Base-by-base conservation (phyloP, 2,797 vertebrate genomes). In the Selene dorsalis region DNA sequence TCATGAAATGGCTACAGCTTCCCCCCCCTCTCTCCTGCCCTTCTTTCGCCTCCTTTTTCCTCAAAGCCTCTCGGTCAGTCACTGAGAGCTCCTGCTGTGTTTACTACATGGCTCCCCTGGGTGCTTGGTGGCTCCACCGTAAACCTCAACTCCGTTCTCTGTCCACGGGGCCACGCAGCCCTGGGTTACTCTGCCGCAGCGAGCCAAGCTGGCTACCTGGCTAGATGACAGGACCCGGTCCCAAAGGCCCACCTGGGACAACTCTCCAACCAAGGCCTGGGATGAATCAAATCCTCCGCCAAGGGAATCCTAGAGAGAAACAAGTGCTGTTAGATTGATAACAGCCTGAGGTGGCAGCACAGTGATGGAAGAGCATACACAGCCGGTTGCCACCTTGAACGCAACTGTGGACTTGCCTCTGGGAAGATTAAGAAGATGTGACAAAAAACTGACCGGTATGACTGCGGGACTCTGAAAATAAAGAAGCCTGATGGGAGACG, bases 281-380 rank as follows among this genome's bases (percentile, higher is more conserved):
- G 97, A 96, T 32, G 97, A 97, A 26, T 99, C 98, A 47, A 99
- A 99, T 18, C 96, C 95, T n/a, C 97, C 97, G 0, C 96, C 96
- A 30, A 96, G 72, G 0, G 95, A 94, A 86, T 97, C 96, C 98
- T 99, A 58, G 41, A 76, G 69, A 68, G 28, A 62, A 35, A 69
- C 22, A 38, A 26, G 4, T 0, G 2, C 4, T 10, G 28, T 84
- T 17, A 74, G 59, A 45, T 47, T 22, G 35, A 20, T 50, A 16
- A 48, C 4, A 10, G 26, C 17, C n/a, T 9, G 18, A 53, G 13
- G 12, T 45, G 7, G 13, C 30, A 59, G 5, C 6, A 6, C 0
- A 12, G n/a, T 20, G 58, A 35, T 2, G 45, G 32, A 75, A 47
- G 41, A 48, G 12, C 3, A 59, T 50, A 1, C 18, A 71, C 1